Evolutionary conservation across 2,113 vertebrate genomes (phyloP), one percentile per base, ranked within the genome.

Genomic region (Elgaria multicarinata): DNA sequence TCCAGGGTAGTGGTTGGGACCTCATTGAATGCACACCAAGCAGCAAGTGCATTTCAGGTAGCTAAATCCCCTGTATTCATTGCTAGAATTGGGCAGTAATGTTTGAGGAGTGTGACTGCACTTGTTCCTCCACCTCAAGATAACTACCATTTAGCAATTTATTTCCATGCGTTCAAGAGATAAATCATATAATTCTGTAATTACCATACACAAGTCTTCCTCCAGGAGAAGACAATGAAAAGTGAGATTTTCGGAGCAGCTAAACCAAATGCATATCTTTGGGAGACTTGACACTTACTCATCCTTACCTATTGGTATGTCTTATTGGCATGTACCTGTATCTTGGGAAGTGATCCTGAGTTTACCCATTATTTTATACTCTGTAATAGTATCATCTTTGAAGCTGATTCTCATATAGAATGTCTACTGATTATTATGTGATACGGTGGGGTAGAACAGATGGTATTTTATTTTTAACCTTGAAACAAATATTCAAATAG

Each of bases 401-500:
- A 53, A 83, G 71, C 44, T 5, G 8, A n/a, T 89, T 66, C 84
- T 79, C 33, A 75, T 0, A 74, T 79, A 42, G 74, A 13, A 82
- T 92, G 28, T 36, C 28, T 31, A 58, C 14, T 81, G 33, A 55
- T 80, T 26, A 55, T 80, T 26, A 31, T 13, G 12, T 39, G 78
- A 14, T 46, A 36, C 66, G 42, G 31, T 31, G 91, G 86, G 72
- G 8, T 53, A 53, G 18, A 7, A 55, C 53, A 80, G 78, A n/a
- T 80, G 31, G 31, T 12, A 33, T 75, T 44, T 50, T 39, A 26
- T 14, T 33, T 26, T 78, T 50, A 16, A 74, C 71, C 86, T 86
- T 88, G 79, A 86, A 22, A 90, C 86, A 83, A 86, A 20, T 72
- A 79, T 92, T 18, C 93, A 79, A 88, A 80, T 92, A 86, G 74